A percentile compares a stretch with the other conserved stretches of the same genome.
Conservation (phyloP, 2,113 vertebrate species). For the Cebus imitator region DNA sequence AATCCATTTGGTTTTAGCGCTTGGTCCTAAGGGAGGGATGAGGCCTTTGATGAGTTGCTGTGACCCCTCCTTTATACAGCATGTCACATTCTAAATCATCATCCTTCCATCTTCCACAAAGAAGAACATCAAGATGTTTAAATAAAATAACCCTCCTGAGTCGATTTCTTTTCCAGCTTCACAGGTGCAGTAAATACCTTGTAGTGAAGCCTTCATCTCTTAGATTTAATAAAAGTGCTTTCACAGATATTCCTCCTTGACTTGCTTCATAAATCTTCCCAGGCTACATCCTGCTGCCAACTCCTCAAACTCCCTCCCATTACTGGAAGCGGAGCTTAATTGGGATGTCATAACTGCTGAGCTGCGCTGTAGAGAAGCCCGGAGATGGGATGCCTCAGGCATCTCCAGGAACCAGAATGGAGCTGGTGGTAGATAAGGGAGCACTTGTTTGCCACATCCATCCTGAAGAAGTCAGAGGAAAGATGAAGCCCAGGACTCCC, state of each 20-base stretch:
- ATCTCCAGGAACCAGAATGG: neutral
- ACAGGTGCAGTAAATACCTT: neutral
- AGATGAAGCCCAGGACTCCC: neutral
- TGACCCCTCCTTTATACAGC: neutral
- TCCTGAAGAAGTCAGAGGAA: neutral
- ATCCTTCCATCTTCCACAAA: neutral
- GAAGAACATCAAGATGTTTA: neutral
- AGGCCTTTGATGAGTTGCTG: neutral
- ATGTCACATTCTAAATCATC: neutral
- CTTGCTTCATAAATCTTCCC: neutral
- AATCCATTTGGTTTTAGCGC: neutral
- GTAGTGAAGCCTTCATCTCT: neutral
- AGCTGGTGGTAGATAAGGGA: neutral
- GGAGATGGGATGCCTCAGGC: too few relatives aligned
- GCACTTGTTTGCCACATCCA: fast-evolving
- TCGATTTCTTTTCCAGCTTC: neutral
- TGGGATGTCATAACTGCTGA: fast-evolving
- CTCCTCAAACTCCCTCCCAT: fast-evolving
- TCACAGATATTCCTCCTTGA: neutral
- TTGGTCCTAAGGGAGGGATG: neutral
- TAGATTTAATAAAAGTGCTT: neutral
- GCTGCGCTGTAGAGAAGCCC: neutral
- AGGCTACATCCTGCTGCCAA: too few relatives aligned
- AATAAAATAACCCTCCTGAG: neutral
- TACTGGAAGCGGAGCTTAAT: neutral